These are phyloP conservation scores for Tachina grossa DNA, from an alignment of 2,888 invertebrate genomes.

Conservation along the genomic window DNA sequence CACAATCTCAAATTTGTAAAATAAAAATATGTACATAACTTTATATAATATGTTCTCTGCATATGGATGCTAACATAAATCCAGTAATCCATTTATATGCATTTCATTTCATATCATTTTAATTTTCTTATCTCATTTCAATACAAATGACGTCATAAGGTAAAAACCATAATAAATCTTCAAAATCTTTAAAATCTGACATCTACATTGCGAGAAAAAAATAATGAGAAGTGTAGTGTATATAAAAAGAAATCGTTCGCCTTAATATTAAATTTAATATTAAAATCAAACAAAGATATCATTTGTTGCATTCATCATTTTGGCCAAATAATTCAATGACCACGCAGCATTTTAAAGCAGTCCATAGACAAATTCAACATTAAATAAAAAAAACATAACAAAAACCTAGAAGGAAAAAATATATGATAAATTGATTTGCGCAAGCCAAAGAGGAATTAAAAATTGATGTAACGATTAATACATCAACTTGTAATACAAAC, in stretches of 20 bases:
- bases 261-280: constrained; percentile 39
- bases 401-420: constrained; percentile 34
- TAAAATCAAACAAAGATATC: constrained; percentile 61
- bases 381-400: constrained; percentile 18
- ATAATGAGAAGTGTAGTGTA: background rate
- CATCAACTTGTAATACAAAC: constrained; percentile 77
- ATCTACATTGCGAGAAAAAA: constrained; percentile 34
- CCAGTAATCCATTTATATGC: too few relatives aligned
- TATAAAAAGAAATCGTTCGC: constrained; percentile 3
- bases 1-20: too few relatives aligned
- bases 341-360: constrained; percentile 54
- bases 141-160: constrained; percentile 63
- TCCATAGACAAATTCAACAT: constrained; percentile 24
- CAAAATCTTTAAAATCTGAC: constrained; percentile 54
- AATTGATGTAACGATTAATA: constrained; percentile 82
- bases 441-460: constrained; percentile 79
- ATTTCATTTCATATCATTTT: background rate
- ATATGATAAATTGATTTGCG: constrained; percentile 68
- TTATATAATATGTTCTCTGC: too few relatives aligned
- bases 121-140: too few relatives aligned
- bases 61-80: too few relatives aligned
- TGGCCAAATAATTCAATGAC: constrained; percentile 41
- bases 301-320: constrained; percentile 69
- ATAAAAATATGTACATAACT: too few relatives aligned
- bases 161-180: constrained; percentile 61